These are phyloP conservation scores for Sparidentex hasta DNA, from an alignment of 2,797 vertebrate genomes.

Conservation along the genomic window DNA sequence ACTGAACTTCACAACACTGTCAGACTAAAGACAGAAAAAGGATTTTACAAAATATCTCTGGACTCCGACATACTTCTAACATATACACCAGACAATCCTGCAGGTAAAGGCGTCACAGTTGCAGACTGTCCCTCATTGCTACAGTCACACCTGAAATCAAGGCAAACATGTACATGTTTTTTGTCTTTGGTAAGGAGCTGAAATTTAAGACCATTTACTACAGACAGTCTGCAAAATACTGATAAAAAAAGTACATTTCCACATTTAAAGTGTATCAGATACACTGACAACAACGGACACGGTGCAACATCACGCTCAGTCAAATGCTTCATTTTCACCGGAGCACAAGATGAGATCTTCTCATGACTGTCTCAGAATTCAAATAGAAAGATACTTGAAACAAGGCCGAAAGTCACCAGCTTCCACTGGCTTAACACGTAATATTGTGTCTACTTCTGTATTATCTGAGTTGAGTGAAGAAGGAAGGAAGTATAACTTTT, in stretches of 20 bases:
- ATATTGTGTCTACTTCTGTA: too few species aligned
- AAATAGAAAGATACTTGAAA: background rate
- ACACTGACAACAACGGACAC: background rate
- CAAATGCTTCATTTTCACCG: slow-evolving; percentile 3
- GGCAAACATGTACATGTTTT: background rate
- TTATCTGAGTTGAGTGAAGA: background rate
- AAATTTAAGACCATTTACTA: slow-evolving; percentile 28
- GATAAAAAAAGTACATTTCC: slow-evolving; percentile 4
- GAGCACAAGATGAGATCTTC: slow-evolving; percentile 3
- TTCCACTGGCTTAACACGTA: background rate
- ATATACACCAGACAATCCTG: accelerated
- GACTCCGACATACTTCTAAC: background rate
- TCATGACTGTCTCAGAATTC: background rate
- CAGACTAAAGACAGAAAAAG: too few species aligned
- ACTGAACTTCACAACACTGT: background rate
- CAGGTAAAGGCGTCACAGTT: background rate
- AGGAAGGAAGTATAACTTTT: background rate
- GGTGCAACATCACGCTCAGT: slow-evolving; percentile 1
- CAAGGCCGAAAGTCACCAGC: background rate
- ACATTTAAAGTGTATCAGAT: background rate
- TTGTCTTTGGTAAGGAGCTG: background rate
- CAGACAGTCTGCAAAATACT: background rate
- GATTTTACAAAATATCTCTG: background rate
- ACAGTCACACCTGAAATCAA: background rate
- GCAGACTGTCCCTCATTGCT: background rate